phyloP scores from a whole-genome alignment of 2,888 invertebrate species.

The Trissolcus brochymenae region DNA sequence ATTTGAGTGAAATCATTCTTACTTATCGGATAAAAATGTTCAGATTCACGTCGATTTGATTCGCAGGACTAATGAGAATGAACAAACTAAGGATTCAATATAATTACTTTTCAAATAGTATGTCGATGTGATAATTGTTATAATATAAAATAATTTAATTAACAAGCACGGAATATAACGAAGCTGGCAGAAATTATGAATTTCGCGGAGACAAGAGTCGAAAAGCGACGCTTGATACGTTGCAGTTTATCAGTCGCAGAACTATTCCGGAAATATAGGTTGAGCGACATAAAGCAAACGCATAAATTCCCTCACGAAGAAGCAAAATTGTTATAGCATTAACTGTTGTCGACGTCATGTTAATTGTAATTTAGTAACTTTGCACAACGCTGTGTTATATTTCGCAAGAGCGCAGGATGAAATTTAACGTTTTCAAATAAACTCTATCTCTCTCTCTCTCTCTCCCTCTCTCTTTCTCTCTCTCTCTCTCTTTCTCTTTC shows the following conservation, averaged over 20 bases:
- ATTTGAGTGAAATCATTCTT: no score
- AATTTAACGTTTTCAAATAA: conserved; percentile 46
- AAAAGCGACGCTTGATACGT: conserved; percentile 25
- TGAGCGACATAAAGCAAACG: conserved; percentile 47
- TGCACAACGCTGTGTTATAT: conserved; percentile 46
- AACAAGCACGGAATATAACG: not conserved
- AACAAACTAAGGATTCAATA: no score
- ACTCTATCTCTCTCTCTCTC: conserved; percentile 10
- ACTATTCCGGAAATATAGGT: conserved; percentile 42
- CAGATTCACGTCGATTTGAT: no score
- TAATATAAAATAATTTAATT: not conserved
- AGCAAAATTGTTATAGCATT: conserved; percentile 46
- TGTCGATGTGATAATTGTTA: no score
- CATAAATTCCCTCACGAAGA: conserved; percentile 42
- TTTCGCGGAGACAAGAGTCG: conserved; percentile 4
- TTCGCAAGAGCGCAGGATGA: conserved; percentile 36
- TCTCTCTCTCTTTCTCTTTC: no score
- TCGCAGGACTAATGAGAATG: no score
- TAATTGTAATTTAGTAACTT: conserved; percentile 52
- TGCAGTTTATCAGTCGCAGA: conserved; percentile 42
- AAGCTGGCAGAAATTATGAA: no score
- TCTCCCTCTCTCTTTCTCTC: no score
- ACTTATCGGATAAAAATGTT: no score
- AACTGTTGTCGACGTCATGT: conserved; percentile 47
- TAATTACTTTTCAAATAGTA: no score